These are phyloP conservation scores for Papilio aristodemus DNA, from an alignment of 1,140 invertebrate genomes.

Conservation along the genomic window DNA sequence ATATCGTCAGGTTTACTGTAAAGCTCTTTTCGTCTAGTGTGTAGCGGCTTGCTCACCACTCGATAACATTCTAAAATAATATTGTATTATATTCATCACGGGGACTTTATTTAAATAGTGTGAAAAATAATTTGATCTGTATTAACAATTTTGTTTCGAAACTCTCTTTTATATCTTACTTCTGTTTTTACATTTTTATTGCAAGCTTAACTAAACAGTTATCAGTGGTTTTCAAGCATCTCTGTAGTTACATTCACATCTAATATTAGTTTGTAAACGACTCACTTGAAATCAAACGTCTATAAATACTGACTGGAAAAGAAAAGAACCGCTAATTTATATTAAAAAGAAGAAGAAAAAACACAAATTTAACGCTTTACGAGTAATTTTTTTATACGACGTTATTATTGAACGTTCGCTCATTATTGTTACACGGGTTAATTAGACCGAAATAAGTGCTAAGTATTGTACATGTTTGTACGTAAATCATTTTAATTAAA, in stretches of 20 bases:
- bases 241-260: conserved; percentile 7
- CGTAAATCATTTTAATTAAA: conserved; percentile 67
- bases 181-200: background rate
- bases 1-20: conserved; percentile 26
- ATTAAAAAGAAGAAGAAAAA: conserved; percentile 38
- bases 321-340: conserved; percentile 43
- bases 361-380: conserved; percentile 59
- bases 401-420: conserved; percentile 61
- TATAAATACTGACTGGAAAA: conserved; percentile 46
- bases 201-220: conserved; percentile 18
- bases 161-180: background rate
- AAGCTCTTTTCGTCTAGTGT: conserved; percentile 23
- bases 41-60: conserved; percentile 32
- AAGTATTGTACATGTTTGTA: conserved; percentile 49
- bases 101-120: background rate
- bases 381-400: conserved; percentile 62
- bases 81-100: conserved; percentile 7
- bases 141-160: background rate
- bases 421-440: conserved; percentile 58
- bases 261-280: conserved; percentile 17
- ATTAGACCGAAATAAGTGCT: conserved; percentile 34
- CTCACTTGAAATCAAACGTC: conserved; percentile 31
- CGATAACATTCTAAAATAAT: conserved; percentile 26
- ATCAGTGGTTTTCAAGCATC: conserved; percentile 2
- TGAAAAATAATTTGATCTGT: background rate